Evolutionary conservation across 37 sponge, comb jelly and placozoan species (phyloP).

Genomic region (Agelas oroides): DNA sequence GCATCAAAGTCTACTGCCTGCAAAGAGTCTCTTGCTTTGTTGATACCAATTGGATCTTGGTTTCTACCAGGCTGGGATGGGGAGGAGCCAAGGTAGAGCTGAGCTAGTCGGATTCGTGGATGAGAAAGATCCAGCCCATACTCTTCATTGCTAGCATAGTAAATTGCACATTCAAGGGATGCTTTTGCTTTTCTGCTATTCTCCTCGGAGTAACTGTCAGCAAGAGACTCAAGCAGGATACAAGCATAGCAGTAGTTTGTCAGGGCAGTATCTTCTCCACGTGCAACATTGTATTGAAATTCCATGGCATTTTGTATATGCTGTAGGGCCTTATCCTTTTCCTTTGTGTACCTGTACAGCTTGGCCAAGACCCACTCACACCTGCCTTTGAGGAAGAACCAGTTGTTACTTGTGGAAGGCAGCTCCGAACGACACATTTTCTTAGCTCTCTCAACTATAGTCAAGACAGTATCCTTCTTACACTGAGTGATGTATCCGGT

Average conservation of each 20-base stretch:
- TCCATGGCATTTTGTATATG: not conserved
- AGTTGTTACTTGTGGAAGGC: not conserved
- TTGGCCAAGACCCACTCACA: slow-evolving; percentile 1
- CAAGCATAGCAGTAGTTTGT: slow-evolving; percentile 14
- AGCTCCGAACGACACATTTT: too few relatives aligned
- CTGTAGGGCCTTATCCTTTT: not conserved
- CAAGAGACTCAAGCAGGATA: slow-evolving; percentile 2
- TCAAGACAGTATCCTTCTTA: not conserved
- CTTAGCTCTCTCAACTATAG: not conserved
- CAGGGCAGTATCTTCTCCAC: slow-evolving; percentile 13
- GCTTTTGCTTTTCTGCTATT: not conserved
- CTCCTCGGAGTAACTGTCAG: not conserved
- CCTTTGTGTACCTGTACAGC: not conserved
- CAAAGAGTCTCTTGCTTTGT: not conserved
- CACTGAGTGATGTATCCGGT: not conserved
- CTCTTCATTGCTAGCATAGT: slow-evolving; percentile 3
- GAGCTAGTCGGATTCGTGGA: slow-evolving; percentile 13
- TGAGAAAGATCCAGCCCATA: slow-evolving; percentile 25
- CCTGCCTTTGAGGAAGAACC: not conserved
- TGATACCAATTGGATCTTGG: not conserved
- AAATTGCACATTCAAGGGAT: not conserved
- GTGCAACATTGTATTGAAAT: not conserved
- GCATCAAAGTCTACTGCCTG: not conserved
- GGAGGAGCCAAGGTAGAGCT: slow-evolving; percentile 14
- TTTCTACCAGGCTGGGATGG: not conserved